Evolutionary conservation across 2,888 invertebrate species (phyloP).

Genomic region (Tortrix viridana): DNA sequence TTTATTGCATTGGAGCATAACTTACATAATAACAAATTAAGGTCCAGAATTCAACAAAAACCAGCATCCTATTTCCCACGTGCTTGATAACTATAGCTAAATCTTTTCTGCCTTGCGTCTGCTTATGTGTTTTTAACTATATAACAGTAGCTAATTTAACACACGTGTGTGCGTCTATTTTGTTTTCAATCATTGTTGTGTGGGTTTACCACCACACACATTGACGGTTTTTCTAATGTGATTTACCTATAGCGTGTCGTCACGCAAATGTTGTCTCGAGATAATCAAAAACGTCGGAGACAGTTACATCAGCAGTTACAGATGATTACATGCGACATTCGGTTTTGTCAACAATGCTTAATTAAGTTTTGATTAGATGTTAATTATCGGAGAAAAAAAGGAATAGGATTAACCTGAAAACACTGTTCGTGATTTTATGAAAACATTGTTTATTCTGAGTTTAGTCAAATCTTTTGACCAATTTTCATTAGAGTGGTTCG

Average conservation of each 20-base stretch:
- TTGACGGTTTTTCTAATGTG: no score
- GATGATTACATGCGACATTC: slow-evolving; percentile 27
- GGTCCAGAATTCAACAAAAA: slow-evolving; percentile 21
- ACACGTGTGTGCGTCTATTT: no score
- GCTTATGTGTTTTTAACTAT: no score
- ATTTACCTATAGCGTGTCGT: slow-evolving; percentile 3
- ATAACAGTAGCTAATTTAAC: no score
- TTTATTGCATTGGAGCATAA: not conserved
- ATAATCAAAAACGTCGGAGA: not conserved
- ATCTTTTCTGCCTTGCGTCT: no score
- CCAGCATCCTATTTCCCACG: slow-evolving; percentile 27
- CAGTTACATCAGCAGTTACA: slow-evolving; percentile 16
- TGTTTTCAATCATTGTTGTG: no score
- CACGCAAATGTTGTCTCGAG: slow-evolving; percentile 2
- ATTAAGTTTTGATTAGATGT: slow-evolving; percentile 15
- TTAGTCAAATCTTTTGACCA: no score
- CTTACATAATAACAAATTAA: slow-evolving; percentile 19
- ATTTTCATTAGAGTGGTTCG: not conserved
- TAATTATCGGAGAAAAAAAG: slow-evolving; percentile 4
- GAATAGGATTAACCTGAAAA: no score
- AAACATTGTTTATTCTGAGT: no score
- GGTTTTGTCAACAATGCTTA: slow-evolving; percentile 26
- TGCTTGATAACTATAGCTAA: slow-evolving; percentile 2
- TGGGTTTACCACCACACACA: no score
- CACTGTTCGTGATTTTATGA: no score